Conservation (phyloP, 1,140 invertebrate species). For the Pinna nobilis region DNA sequence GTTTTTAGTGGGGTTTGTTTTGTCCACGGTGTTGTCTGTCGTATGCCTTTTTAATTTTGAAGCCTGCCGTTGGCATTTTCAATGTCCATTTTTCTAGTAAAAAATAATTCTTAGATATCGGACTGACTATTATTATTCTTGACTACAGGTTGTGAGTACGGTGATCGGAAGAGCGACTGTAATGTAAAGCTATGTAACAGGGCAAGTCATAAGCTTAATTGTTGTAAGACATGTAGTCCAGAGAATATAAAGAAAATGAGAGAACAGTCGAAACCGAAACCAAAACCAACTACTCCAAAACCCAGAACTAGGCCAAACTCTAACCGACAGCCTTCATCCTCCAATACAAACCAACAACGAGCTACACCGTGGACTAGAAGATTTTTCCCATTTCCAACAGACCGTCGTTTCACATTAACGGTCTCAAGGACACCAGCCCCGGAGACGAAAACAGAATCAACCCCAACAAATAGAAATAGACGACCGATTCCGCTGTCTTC, state of each 20-base stretch:
- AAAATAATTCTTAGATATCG: too few species aligned
- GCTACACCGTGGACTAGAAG: background rate
- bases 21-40: too few species aligned
- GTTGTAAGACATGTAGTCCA: constrained; percentile 6
- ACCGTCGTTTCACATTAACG: too few species aligned
- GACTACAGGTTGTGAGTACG: constrained; percentile 27
- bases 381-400: too few species aligned
- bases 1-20: too few species aligned
- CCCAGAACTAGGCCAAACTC: background rate
- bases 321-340: background rate
- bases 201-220: constrained; percentile 3
- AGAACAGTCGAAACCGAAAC: background rate
- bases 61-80: too few species aligned
- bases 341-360: background rate
- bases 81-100: too few species aligned
- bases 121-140: background rate
- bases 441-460: constrained; percentile 1
- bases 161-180: constrained; percentile 11
- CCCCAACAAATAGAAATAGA: background rate
- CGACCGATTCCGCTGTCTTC: constrained; percentile 9
- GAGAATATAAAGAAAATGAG: background rate
- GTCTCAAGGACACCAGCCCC: background rate
- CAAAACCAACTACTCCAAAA: background rate
- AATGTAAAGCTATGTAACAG: background rate
- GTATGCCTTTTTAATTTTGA: too few species aligned